Conservation (phyloP, 2,797 vertebrate species). For the Aselliscus stoliczkanus region DNA sequence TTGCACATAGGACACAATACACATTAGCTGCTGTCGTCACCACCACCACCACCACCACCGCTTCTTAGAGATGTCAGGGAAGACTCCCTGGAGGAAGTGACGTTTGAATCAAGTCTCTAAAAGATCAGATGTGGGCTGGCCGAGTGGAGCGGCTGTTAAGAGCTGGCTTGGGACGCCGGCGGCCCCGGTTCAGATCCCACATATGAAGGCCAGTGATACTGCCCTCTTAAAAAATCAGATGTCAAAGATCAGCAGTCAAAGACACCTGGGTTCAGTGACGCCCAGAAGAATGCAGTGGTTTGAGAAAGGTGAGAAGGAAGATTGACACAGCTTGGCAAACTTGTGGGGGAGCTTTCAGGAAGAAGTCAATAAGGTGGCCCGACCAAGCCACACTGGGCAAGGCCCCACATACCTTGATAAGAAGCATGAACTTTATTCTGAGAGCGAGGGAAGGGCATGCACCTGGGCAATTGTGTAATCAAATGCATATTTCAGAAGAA, state of each 20-base stretch:
- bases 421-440: constrained; percentile 7
- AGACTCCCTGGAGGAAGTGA: background rate
- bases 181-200: too few species aligned
- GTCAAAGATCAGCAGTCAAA: background rate
- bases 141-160: too few species aligned
- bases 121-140: background rate
- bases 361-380: accelerated
- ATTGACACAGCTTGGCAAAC: background rate
- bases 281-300: background rate
- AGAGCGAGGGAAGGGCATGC: background rate
- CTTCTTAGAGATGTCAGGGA: background rate
- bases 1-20: background rate
- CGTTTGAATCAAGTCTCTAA: background rate
- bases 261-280: background rate
- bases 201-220: too few species aligned
- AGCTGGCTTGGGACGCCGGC: too few species aligned
- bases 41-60: accelerated
- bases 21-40: background rate
- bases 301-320: background rate
- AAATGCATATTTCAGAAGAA: background rate
- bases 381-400: background rate
- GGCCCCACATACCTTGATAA: background rate
- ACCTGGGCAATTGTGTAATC: background rate
- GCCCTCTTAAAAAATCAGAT: too few species aligned
- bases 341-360: background rate